Evolutionary conservation across 2,113 vertebrate genomes (phyloP), one percentile per base, ranked within the genome.

Genomic region (Carassius auratus): DNA sequence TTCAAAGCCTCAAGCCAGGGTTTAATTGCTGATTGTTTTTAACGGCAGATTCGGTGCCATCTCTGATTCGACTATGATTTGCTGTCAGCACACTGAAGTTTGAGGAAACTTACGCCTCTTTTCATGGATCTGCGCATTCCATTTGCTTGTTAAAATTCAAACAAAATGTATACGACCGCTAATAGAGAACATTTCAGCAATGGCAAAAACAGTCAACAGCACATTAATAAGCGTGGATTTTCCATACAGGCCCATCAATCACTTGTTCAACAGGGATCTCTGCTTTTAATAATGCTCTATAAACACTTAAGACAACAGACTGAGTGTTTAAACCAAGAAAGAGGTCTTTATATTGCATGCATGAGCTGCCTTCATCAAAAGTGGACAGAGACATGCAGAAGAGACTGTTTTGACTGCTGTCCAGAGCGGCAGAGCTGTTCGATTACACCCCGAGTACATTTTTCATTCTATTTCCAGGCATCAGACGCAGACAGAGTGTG

Each of bases 1-100:
- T 89, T 89, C 85, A 89, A 86, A 88, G 85, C n/a, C 81, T 33
- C 26, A 21, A 30, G 26, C 64, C 76, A 68, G 42, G 23, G 26
- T 76, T 71, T 87, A 85, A 87, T 89, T 82, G 83, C 59, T 62
- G 17, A 52, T 77, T 87, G 57, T 76, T 84, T 80, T 84, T 55
- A 87, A 80, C 12, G 8, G 57, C 55, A 14, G 52, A 81, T 82
- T 88, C 59, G 17, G 36, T 73, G 57, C 48, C n/a, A 52, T 50
- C 64, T 50, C 23, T 45, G 64, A 33, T 78, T 77, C 26, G 10
- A 59, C 55, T 81, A 36, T 2, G 23, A 57, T 57, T 61, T 74
- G n/a, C 78, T 85, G 79, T 75, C 64, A 36, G 71, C 68, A 8
- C 42, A 69, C 64, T 55, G 73, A 87, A 87, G 71, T 48, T 36